Conservation (phyloP, 2,113 vertebrate species). For the Neotoma lepida region DNA sequence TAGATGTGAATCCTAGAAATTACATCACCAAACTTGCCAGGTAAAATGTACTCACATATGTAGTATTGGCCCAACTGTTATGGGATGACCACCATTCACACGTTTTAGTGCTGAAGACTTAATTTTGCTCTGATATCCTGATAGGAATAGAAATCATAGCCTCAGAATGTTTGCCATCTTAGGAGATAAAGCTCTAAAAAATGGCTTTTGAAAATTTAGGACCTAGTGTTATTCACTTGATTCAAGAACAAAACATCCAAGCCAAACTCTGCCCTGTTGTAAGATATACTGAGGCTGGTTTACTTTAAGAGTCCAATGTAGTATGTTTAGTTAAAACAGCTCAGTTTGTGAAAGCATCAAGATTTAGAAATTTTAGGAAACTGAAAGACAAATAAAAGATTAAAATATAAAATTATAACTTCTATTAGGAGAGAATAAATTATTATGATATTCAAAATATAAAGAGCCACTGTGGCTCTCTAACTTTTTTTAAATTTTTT, state of each 20-base stretch:
- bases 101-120: neutral
- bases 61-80: neutral
- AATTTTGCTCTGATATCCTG: neutral
- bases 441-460: neutral
- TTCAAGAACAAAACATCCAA: neutral
- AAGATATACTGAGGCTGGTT: neutral
- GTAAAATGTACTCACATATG: neutral
- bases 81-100: neutral
- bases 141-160: neutral
- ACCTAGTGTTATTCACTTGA: neutral
- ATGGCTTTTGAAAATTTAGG: neutral
- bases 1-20: neutral
- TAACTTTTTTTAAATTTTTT: too few species aligned
- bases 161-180: neutral
- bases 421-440: neutral
- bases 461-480: neutral
- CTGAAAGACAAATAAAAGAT: neutral
- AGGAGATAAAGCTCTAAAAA: neutral
- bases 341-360: slow-evolving; percentile 1
- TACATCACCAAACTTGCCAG: neutral
- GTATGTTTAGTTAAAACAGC: neutral
- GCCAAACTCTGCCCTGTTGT: neutral
- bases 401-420: neutral
- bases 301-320: neutral
- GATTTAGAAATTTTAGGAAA: neutral